A percentile compares a stretch with the other conserved stretches of the same genome.
phyloP scores from a whole-genome alignment of 2,888 invertebrate species.

The Galerucella calmariensis region DNA sequence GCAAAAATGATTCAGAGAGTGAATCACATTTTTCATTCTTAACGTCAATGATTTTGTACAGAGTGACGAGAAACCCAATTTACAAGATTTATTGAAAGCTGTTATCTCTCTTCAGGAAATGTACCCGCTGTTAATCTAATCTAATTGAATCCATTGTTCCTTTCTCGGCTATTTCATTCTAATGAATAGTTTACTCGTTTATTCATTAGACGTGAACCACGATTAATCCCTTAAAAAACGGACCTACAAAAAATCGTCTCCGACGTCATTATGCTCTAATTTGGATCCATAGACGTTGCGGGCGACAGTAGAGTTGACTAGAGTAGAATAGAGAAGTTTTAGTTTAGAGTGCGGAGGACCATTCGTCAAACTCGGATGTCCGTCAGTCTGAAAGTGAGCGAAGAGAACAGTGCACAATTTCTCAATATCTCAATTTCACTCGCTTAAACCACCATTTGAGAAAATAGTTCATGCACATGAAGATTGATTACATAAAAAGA shows the following conservation, averaged over 20 bases:
- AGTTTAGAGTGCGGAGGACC: slow-evolving; percentile 26
- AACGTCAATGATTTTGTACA: background rate
- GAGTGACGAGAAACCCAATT: background rate
- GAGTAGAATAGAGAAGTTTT: slow-evolving; percentile 15
- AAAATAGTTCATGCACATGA: slow-evolving; percentile 48
- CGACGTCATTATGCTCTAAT: slow-evolving; percentile 14
- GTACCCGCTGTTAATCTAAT: background rate
- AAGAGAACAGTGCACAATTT: slow-evolving; percentile 27
- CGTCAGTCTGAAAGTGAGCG: slow-evolving; percentile 13
- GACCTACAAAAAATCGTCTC: background rate
- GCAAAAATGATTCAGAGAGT: no score
- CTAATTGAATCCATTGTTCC: slow-evolving; percentile 1
- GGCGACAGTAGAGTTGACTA: slow-evolving; percentile 3
- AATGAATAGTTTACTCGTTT: slow-evolving; percentile 8
- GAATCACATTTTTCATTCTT: no score
- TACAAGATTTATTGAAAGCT: background rate
- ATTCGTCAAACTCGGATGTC: slow-evolving; percentile 36
- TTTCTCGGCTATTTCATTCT: background rate
- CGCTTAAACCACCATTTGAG: slow-evolving; percentile 47
- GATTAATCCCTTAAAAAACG: background rate
- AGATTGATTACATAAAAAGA: slow-evolving; percentile 53
- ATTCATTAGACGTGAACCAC: slow-evolving; percentile 6
- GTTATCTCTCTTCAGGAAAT: background rate
- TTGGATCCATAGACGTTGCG: slow-evolving; percentile 17
- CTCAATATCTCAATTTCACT: slow-evolving; percentile 47